A percentile compares a stretch with the other conserved stretches of the same genome.
Conservation (phyloP, 2,797 vertebrate species). For the Sebastes dallii region DNA sequence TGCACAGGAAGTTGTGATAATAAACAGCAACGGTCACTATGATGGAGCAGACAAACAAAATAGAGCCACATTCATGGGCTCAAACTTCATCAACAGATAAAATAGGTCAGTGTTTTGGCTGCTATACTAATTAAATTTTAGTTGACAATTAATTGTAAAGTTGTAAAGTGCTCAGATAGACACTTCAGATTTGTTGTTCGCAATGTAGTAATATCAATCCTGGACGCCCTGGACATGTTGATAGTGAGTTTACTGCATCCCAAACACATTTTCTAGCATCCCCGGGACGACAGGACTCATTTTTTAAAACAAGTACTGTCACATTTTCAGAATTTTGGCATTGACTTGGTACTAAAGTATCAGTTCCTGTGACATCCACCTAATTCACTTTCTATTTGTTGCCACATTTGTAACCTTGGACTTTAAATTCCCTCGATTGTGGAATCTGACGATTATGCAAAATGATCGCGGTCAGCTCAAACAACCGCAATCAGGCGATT, state of each 20-base stretch:
- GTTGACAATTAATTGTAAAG: too few species aligned
- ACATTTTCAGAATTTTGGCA: too few species aligned
- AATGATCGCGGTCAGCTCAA: not conserved
- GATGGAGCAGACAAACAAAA: slow-evolving; percentile 22
- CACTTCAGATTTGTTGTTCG: too few species aligned
- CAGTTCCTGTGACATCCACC: too few species aligned
- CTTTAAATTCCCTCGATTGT: not conserved
- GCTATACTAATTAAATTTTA: not conserved
- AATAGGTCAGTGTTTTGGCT: slow-evolving; percentile 16
- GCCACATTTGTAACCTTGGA: not conserved
- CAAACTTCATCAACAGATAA: not conserved
- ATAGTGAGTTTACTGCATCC: too few species aligned
- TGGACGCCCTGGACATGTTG: too few species aligned
- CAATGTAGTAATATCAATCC: too few species aligned
- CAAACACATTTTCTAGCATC: too few species aligned
- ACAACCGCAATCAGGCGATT: not conserved
- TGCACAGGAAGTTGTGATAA: slow-evolving; percentile 16
- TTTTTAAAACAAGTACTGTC: too few species aligned
- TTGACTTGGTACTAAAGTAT: too few species aligned
- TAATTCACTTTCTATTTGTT: not conserved
- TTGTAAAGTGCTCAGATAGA: too few species aligned
- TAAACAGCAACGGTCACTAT: slow-evolving; percentile 33
- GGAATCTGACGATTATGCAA: not conserved
- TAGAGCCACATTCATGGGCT: not conserved
- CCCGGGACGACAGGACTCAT: too few species aligned